These are phyloP conservation scores for Okapia johnstoni DNA, from an alignment of 2,113 vertebrate genomes.

Conservation along the genomic window DNA sequence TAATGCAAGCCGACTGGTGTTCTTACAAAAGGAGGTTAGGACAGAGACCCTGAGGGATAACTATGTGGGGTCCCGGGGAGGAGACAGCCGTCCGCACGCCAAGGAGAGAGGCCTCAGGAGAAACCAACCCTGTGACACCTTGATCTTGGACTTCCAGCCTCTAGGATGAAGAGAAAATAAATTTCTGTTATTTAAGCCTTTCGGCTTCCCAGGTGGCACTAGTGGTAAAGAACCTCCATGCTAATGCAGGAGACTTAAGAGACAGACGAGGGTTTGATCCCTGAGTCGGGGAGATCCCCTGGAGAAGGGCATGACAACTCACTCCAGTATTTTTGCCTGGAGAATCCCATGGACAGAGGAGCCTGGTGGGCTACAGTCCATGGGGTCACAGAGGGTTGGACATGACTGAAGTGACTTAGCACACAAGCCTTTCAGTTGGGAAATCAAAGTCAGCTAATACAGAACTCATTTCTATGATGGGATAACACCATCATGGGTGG, in stretches of 20 bases:
- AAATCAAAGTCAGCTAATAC: accelerated
- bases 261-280: accelerated
- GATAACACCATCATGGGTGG: accelerated
- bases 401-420: background rate
- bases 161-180: background rate
- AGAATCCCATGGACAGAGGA: background rate
- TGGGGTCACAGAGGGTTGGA: background rate
- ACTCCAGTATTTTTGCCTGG: background rate
- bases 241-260: background rate
- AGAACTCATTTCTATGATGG: accelerated
- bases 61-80: accelerated
- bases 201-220: background rate
- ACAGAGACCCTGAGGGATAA: background rate
- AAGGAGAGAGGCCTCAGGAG: background rate
- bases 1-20: accelerated
- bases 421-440: accelerated
- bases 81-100: accelerated
- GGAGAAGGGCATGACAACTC: background rate
- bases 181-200: background rate
- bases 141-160: background rate
- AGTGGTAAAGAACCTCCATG: background rate
- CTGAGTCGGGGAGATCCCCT: background rate
- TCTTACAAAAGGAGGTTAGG: background rate
- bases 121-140: background rate
- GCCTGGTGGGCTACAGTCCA: background rate